Evolutionary conservation across 2,888 invertebrate species (phyloP), one percentile per base, ranked within the genome.

Genomic region (Diplolepis rosae): DNA sequence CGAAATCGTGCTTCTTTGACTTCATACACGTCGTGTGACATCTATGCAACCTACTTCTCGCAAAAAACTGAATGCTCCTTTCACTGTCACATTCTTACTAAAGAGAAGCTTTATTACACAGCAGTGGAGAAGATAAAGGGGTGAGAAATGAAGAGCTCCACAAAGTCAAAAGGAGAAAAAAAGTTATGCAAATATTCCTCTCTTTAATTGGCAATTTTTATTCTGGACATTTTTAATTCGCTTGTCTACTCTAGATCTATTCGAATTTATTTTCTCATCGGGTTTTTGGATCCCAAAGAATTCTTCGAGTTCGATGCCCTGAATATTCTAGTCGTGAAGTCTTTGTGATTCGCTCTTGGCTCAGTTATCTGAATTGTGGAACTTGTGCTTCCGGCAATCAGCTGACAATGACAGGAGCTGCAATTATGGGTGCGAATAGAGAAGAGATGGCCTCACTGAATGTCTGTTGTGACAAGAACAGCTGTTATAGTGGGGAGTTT

Each of bases 201-300:
- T 56, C 56, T 56, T 35, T 56, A 56, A 56, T 56, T 56, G 56
- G 35, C 56, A 56, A 56, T 56, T 56, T 35, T 56, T 35, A 28
- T 32, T 13, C 9, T 18, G 18, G 32, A 56, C 22, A 56, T 56
- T 56, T 32, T 35, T 56, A 56, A 56, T 56, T 56, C 35, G 18
- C 15, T 11, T 22, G 18, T 32, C 54, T 56, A 4, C 32, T 32
- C 30, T 56, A 56, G 35, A 56, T 56, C 30, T 35, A 15, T 56
- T 35, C 22, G 11, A 9, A 32, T 56, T 52, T 54, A n/a, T 32
- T 30, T 9, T 15, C 3, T 54, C 3, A 54, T 22, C 18, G 13
- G 2, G 4, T 22, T 56, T 22, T 56, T 35, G 35, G 7, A 35
- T 35, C 13, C 13, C 35, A 13, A n/a, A n/a, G n/a, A n/a, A n/a